phyloP scores from a whole-genome alignment of 2,113 vertebrate species.

The Meleagris gallopavo region DNA sequence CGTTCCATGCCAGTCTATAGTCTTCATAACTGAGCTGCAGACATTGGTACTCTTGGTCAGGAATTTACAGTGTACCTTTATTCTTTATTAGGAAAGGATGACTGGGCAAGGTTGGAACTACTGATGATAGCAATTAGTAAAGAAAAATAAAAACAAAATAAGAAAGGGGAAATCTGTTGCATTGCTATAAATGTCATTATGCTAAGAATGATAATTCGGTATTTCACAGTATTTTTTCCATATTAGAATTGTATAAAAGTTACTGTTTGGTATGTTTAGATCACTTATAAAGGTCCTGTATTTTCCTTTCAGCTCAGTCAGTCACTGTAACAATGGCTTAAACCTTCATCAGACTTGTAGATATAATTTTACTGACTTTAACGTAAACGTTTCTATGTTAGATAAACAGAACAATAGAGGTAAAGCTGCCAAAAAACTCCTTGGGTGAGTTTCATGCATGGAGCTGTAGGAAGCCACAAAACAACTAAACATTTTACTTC shows the following conservation, averaged over 20 bases:
- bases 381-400: not conserved
- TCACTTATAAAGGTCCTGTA: not conserved
- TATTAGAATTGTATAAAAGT: not conserved
- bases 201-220: not conserved
- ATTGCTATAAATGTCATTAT: not conserved
- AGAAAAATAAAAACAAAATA: too few relatives aligned
- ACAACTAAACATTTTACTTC: not conserved
- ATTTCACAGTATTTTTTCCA: not conserved
- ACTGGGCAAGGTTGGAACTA: not conserved
- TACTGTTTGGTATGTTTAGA: not conserved
- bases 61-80: not conserved
- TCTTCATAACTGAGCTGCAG: not conserved
- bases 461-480: not conserved
- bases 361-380: not conserved
- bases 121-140: not conserved
- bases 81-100: not conserved
- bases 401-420: not conserved
- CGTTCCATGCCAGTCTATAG: not conserved
- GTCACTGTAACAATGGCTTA: not conserved
- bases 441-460: not conserved
- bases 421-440: not conserved
- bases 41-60: not conserved
- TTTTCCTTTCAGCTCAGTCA: not conserved
- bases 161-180: not conserved
- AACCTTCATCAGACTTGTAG: rapidly evolving